Percentiles rank a stretch among this genome's conserved stretches.
phyloP scores from a whole-genome alignment of 2,888 invertebrate genomes.

The Tineola bisselliella region DNA sequence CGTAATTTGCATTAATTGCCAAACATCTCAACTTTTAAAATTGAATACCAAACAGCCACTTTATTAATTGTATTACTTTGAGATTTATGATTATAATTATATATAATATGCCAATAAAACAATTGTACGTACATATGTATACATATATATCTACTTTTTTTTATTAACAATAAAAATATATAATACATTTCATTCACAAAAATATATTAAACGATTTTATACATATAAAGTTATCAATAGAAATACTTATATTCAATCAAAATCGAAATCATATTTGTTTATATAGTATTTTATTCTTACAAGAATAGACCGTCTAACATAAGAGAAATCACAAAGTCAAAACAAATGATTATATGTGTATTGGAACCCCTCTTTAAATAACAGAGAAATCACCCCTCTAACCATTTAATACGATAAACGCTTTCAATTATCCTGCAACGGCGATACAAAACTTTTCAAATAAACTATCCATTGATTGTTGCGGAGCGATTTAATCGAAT shows the following conservation, averaged over 20 bases:
- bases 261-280: too few relatives aligned
- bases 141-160: too few relatives aligned
- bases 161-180: too few relatives aligned
- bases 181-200: too few relatives aligned
- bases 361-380: neutral
- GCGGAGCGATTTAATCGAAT: neutral
- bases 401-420: slow-evolving; percentile 27
- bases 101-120: too few relatives aligned
- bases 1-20: slow-evolving; percentile 5
- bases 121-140: too few relatives aligned
- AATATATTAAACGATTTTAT: too few relatives aligned
- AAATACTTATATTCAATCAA: too few relatives aligned
- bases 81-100: too few relatives aligned
- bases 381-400: neutral
- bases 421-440: slow-evolving; percentile 23
- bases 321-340: neutral
- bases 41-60: neutral
- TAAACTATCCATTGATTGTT: slow-evolving; percentile 5
- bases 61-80: neutral
- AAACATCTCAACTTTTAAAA: neutral
- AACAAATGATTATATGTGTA: neutral
- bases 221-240: too few relatives aligned
- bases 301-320: too few relatives aligned
- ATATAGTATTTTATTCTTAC: too few relatives aligned
- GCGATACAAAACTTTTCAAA: neutral